Base-by-base conservation (phyloP, 37 sponge, comb jelly and placozoan species). In the Geodia barretti region DNA sequence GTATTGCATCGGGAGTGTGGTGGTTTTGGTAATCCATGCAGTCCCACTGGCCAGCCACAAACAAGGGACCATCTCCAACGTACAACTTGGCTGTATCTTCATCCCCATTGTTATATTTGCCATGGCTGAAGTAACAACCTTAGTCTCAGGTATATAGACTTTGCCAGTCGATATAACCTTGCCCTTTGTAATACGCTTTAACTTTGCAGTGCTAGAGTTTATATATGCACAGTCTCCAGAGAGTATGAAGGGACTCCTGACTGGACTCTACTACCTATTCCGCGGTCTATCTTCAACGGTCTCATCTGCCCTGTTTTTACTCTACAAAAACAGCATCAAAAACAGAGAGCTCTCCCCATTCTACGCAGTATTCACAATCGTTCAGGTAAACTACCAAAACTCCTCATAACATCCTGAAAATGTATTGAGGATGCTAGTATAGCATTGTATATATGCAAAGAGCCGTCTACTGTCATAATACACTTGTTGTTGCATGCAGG, bases 201-300 rank as follows among this genome's bases (percentile, higher is more conserved):
- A n/a, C n/a, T n/a, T 14, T 40, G 20, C 39, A 79, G 80, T 67
- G 20, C 66, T 79, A 32, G 80, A 79, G 69, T 79, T 79, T 28
- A 67, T 79, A n/a, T 79, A 41, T 75, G 58, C n/a, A 17, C 25
- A 43, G 34, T 54, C 17, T 41, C 24, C 64, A 65, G 79, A 79
- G 19, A 67, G 67, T 28, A 79, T 68, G 69, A 79, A 79, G 67
- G 80, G 80, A 38, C 69, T 79, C 37, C 32, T 79, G 26, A 79
- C 39, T 65, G 80, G 80, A 41, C 71, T 70, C n/a, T 85, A 72
- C 73, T 83, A 72, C 21, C 4, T 83, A 2, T 78, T 73, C 63
- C 73, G 79, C 3, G 19, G 77, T n/a, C 73, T 85, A 63, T 39
- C 31, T 85, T 64, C 71, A 28, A 25, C 63, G 34, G 72, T 60